Conservation (phyloP, 2,797 vertebrate genomes). For the Sebastes miniatus region DNA sequence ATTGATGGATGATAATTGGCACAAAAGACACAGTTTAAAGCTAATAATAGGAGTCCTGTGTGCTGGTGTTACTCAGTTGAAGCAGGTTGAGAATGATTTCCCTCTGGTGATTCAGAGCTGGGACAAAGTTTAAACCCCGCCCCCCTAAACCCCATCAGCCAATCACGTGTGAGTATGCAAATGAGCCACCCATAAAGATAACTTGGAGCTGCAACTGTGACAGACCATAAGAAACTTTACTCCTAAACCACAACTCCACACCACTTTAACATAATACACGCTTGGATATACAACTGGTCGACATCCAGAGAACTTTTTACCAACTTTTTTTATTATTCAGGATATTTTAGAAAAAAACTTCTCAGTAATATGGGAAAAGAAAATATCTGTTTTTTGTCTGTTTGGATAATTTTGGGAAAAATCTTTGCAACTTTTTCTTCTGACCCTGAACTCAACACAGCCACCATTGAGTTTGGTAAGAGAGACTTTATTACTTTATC, state of each 20-base stretch:
- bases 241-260: background rate
- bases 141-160: conserved; percentile 54
- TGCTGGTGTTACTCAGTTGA: background rate
- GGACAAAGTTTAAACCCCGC: conserved; percentile 55
- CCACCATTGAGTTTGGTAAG: conserved; percentile 72
- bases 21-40: background rate
- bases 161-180: conserved; percentile 76
- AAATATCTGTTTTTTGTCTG: conserved; percentile 63
- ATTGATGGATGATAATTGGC: background rate
- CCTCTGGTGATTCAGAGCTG: background rate
- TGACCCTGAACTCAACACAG: conserved; percentile 50
- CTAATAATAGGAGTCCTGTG: background rate
- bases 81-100: conserved; percentile 34
- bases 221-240: conserved; percentile 68
- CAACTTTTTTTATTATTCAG: background rate
- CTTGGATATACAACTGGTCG: conserved; percentile 49
- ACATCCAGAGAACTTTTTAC: background rate
- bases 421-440: conserved; percentile 68
- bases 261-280: background rate
- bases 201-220: conserved; percentile 66
- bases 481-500: background rate
- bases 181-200: conserved; percentile 79
- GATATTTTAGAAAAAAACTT: conserved; percentile 3
- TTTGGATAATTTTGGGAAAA: conserved; percentile 77
- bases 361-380: conserved; percentile 79